A percentile compares a stretch with the other conserved stretches of the same genome.
Conservation (phyloP, 2,888 invertebrate genomes). For the Leptopilina myrica region DNA sequence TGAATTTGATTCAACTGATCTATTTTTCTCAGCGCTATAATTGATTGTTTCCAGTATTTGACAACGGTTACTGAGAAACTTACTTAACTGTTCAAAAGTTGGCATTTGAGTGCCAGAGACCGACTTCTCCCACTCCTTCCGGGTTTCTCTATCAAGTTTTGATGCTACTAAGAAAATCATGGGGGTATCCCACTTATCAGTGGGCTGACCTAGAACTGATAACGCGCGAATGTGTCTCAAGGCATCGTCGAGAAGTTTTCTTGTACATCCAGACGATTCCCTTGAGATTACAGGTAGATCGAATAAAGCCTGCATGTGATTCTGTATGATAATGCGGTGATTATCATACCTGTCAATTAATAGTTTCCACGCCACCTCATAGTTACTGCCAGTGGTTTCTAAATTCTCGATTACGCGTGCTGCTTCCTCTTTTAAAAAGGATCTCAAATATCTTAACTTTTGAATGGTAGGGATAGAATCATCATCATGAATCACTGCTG, state of each 20-base stretch:
- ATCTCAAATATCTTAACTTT: slow-evolving; percentile 9
- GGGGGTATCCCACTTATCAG: slow-evolving; percentile 41
- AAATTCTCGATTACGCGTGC: background rate
- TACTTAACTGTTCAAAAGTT: background rate
- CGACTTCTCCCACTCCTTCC: slow-evolving; percentile 15
- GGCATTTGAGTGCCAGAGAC: background rate
- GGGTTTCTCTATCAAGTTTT: slow-evolving; percentile 13
- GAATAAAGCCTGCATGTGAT: background rate
- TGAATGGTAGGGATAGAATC: background rate
- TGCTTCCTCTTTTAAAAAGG: background rate
- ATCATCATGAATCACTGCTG: background rate
- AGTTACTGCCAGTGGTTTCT: background rate
- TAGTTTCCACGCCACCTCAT: background rate
- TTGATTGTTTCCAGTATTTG: slow-evolving; percentile 32
- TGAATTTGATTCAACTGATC: background rate
- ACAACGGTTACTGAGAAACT: slow-evolving; percentile 2
- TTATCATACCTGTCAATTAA: background rate
- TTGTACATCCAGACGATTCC: background rate
- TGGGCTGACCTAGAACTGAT: slow-evolving; percentile 32
- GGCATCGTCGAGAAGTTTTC: slow-evolving; percentile 11
- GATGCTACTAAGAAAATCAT: slow-evolving; percentile 12
- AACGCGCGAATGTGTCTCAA: slow-evolving; percentile 13
- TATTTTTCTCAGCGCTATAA: slow-evolving; percentile 14
- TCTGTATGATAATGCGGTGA: background rate
- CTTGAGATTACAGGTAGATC: background rate